Evolutionary conservation across 2,797 vertebrate species (phyloP).

Genomic region (Poeciliopsis gracilis): DNA sequence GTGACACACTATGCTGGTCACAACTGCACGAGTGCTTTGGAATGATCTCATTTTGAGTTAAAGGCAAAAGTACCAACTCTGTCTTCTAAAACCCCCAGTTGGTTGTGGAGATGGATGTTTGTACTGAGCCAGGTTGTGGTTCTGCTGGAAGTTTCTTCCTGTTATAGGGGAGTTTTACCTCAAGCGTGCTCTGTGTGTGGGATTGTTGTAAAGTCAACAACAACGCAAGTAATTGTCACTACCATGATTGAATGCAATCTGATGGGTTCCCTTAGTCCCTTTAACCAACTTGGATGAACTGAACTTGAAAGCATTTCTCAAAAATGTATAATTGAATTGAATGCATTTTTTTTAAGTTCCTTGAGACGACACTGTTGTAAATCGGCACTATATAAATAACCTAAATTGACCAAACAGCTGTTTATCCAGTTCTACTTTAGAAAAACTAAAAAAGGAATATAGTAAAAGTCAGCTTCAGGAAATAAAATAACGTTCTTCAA

Average conservation of each 20-base stretch:
- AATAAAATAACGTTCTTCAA: constrained; percentile 64
- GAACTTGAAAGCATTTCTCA: no score
- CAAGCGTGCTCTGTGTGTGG: not conserved
- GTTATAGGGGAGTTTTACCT: no score
- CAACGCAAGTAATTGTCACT: not conserved
- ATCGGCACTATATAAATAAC: not conserved
- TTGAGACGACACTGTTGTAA: not conserved
- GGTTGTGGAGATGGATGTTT: no score
- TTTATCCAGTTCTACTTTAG: constrained; percentile 32
- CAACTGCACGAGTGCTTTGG: not conserved
- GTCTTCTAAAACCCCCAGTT: no score
- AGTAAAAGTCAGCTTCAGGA: constrained; percentile 64
- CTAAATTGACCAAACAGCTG: not conserved
- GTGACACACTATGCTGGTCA: not conserved
- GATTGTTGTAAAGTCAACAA: not conserved
- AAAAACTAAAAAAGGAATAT: constrained; percentile 57
- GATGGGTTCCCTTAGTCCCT: no score
- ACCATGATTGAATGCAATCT: no score
- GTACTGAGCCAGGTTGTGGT: no score
- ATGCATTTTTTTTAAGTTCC: not conserved
- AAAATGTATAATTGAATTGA: not conserved
- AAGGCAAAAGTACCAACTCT: not conserved
- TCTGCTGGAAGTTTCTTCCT: no score
- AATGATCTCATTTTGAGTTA: not conserved
- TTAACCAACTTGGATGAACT: no score